phyloP scores from a whole-genome alignment of 2,113 vertebrate genomes.

The Chascanopsetta lugubris region DNA sequence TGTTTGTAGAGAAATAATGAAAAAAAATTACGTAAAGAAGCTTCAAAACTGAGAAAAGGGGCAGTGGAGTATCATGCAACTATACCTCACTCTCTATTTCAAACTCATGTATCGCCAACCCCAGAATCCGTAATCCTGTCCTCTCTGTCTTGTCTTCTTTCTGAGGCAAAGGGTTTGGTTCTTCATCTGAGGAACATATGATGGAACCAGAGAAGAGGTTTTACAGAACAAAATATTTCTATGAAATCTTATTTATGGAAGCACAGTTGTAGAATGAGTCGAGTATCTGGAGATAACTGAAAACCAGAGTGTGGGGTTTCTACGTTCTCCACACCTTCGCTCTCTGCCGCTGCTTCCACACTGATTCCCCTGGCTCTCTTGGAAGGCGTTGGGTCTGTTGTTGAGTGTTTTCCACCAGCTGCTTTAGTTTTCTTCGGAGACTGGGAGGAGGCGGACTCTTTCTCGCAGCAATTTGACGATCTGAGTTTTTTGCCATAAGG shows the following conservation, averaged over 20 bases:
- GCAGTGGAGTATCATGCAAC: not conserved
- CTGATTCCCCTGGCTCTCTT: constrained; percentile 57
- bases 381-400: constrained; percentile 2
- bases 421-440: constrained; percentile 11
- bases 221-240: not conserved
- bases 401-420: not conserved
- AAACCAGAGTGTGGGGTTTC: constrained; percentile 28
- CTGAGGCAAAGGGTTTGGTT: constrained; percentile 1
- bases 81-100: constrained; percentile 71
- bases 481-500: constrained; percentile 36
- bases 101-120: constrained; percentile 78
- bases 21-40: too few species aligned
- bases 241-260: not conserved
- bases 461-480: constrained; percentile 1
- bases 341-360: not conserved
- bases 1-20: too few species aligned
- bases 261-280: not conserved
- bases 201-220: not conserved
- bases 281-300: not conserved
- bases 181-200: constrained; percentile 35
- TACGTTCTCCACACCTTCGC: constrained; percentile 5
- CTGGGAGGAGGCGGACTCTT: not conserved
- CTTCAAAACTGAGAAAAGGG: too few species aligned
- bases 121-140: constrained; percentile 71
- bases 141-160: constrained; percentile 34